These are phyloP conservation scores for Heteromurus nitidus DNA, from an alignment of 2,888 invertebrate species.

Conservation along the genomic window DNA sequence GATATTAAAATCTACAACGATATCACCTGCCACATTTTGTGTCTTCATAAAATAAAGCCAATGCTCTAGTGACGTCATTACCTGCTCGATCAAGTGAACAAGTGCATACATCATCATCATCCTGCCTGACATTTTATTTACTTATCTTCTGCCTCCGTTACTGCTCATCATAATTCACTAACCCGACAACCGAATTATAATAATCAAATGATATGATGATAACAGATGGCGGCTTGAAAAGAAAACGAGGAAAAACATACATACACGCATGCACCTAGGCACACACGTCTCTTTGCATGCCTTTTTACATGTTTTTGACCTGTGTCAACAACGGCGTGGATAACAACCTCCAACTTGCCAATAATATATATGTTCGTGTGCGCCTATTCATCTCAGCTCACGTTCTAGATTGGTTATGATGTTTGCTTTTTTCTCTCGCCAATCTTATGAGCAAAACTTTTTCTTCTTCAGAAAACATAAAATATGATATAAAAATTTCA, in stretches of 20 bases:
- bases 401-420: slow-evolving; percentile 19
- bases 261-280: background rate
- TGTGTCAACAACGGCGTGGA: slow-evolving; percentile 29
- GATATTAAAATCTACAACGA: too few species aligned
- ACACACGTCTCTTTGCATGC: too few species aligned
- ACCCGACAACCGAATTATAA: slow-evolving; percentile 28
- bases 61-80: slow-evolving; percentile 19
- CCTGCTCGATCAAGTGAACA: slow-evolving; percentile 6
- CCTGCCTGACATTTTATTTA: slow-evolving; percentile 28
- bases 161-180: slow-evolving; percentile 26
- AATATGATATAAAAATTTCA: background rate
- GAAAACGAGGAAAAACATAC: background rate
- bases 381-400: slow-evolving; percentile 17
- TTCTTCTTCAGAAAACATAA: too few species aligned
- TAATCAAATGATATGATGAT: slow-evolving; percentile 28
- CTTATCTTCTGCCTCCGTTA: slow-evolving; percentile 17
- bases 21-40: background rate
- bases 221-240: slow-evolving; percentile 21
- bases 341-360: slow-evolving; percentile 28
- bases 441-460: too few species aligned
- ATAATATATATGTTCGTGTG: background rate
- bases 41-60: too few species aligned
- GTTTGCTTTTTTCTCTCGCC: background rate
- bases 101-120: background rate
- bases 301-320: slow-evolving; percentile 25